Percentiles rank a stretch among this genome's conserved stretches.
Evolutionary conservation across 2,888 invertebrate species (phyloP).

Genomic region (Cantharis nigra): DNA sequence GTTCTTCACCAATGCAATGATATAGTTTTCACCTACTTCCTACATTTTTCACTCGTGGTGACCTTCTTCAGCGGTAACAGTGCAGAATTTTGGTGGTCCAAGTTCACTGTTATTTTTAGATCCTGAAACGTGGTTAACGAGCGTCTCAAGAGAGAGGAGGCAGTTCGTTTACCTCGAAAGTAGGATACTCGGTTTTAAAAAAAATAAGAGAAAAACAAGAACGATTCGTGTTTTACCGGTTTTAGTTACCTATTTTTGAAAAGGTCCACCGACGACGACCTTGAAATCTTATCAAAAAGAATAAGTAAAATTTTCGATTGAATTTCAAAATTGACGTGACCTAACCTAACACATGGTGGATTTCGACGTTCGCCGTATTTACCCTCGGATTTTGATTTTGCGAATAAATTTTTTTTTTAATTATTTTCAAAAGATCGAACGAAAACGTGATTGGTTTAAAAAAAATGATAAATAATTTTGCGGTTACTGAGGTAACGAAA

Average conservation of each 20-base stretch:
- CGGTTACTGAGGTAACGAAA: slow-evolving; percentile 3
- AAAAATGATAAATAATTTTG: neutral
- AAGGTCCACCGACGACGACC: neutral
- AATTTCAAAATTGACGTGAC: neutral
- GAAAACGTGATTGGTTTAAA: neutral
- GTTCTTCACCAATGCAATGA: neutral
- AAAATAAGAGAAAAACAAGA: neutral
- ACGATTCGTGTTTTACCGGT: neutral
- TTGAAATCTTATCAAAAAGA: neutral
- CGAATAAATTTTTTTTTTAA: neutral
- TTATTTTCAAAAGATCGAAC: neutral
- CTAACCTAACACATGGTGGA: neutral
- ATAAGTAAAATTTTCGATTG: neutral
- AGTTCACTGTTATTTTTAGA: slow-evolving; percentile 3
- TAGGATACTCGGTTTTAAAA: neutral
- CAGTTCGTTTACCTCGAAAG: neutral
- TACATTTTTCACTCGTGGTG: neutral
- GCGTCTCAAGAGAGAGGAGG: neutral
- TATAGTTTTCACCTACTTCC: neutral
- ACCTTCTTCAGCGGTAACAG: neutral
- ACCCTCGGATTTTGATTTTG: neutral
- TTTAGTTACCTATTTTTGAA: neutral
- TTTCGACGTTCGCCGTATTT: neutral
- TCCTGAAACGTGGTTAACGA: neutral
- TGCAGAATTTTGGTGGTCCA: neutral